Evolutionary conservation across 2,797 vertebrate species (phyloP).

Genomic region (Sebastes trivittatus): DNA sequence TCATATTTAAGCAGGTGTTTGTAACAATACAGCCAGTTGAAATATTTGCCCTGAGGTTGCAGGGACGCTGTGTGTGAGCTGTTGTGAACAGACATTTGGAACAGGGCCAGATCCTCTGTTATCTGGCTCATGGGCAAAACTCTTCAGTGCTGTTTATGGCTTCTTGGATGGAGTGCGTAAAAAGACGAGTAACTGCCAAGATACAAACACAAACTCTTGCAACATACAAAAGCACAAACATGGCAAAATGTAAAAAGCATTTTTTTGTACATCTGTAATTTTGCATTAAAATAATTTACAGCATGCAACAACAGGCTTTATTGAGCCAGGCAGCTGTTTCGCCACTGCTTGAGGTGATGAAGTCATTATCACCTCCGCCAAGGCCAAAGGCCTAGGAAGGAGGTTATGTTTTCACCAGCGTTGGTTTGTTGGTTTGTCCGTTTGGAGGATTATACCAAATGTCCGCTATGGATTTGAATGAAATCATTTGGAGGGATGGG

Average conservation of each 20-base stretch:
- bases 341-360: neutral
- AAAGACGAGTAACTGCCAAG: slow-evolving; percentile 15
- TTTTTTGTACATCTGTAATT: neutral
- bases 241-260: neutral
- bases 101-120: slow-evolving; percentile 4
- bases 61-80: neutral
- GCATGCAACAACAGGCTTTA: neutral
- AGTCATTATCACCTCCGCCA: neutral
- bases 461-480: no score
- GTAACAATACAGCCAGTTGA: neutral
- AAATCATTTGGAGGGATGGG: no score
- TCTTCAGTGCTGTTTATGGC: slow-evolving; percentile 31
- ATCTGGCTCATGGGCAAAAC: slow-evolving; percentile 3
- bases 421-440: no score
- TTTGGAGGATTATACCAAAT: no score
- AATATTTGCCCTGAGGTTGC: slow-evolving; percentile 17
- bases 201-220: neutral
- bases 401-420: no score
- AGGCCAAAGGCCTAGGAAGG: no score
- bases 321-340: neutral
- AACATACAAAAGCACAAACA: slow-evolving; percentile 3
- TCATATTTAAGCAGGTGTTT: neutral
- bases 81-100: slow-evolving; percentile 22
- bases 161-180: slow-evolving; percentile 7
- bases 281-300: slow-evolving; percentile 1